phyloP scores from a whole-genome alignment of 2,888 invertebrate genomes.

The Harpalus rubripes region DNA sequence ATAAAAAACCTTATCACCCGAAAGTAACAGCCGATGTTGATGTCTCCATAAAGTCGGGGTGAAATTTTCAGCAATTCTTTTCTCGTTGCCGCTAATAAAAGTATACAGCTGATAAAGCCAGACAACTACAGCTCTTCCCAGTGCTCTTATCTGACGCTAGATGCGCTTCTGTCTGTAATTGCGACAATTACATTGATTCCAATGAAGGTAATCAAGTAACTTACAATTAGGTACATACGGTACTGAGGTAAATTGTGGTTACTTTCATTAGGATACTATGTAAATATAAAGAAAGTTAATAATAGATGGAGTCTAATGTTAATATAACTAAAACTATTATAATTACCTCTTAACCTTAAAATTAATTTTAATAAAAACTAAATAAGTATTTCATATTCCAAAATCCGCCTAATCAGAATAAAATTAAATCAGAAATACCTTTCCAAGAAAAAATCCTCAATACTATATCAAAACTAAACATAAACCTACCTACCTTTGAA shows the following conservation, averaged over 20 bases:
- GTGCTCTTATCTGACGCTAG: slow-evolving; percentile 8
- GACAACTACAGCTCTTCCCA: slow-evolving; percentile 6
- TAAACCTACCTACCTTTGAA: no score
- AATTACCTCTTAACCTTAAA: no score
- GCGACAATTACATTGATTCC: slow-evolving; percentile 25
- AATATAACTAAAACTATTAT: no score
- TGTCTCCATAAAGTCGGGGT: slow-evolving; percentile 41
- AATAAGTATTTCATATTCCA: no score
- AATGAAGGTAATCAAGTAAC: neutral
- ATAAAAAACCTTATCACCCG: slow-evolving; percentile 47
- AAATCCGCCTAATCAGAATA: no score
- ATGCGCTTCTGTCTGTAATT: slow-evolving; percentile 9
- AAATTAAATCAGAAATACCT: no score
- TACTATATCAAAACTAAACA: no score
- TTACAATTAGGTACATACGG: neutral
- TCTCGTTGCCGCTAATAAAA: slow-evolving; percentile 52
- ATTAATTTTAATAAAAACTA: no score
- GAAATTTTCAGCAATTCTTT: slow-evolving; percentile 51
- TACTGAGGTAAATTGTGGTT: neutral
- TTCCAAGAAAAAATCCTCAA: no score
- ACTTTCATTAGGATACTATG: no score
- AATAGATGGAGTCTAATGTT: no score
- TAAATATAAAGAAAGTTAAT: no score
- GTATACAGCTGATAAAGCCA: slow-evolving; percentile 46
- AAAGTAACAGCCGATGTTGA: slow-evolving; percentile 39